Evolutionary conservation across 2,113 vertebrate species (phyloP).

Genomic region (Pterophyllum scalare): DNA sequence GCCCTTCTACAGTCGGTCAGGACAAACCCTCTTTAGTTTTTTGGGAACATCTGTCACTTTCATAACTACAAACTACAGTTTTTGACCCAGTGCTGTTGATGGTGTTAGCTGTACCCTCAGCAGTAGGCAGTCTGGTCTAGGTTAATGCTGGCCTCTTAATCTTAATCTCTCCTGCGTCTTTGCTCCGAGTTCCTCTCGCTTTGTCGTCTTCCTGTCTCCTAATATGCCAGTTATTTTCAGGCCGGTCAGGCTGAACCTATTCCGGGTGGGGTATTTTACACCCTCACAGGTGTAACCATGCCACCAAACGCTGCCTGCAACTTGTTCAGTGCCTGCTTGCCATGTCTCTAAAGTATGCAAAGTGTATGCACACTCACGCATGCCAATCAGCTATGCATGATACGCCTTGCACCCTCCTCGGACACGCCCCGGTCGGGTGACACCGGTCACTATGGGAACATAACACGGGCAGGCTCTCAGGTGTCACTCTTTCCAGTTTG

Average conservation of each 20-base stretch:
- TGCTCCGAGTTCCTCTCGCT: neutral
- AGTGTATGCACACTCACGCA: slow-evolving; percentile 47
- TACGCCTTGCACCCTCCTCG: slow-evolving; percentile 25
- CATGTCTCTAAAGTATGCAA: slow-evolving; percentile 56
- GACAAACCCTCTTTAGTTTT: neutral
- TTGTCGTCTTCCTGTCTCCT: slow-evolving; percentile 53
- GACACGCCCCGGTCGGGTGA: slow-evolving; percentile 71
- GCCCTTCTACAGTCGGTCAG: neutral
- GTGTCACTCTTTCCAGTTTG: slow-evolving; percentile 69
- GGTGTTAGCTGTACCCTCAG: neutral
- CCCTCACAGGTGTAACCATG: slow-evolving; percentile 64
- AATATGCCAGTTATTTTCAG: slow-evolving; percentile 70
- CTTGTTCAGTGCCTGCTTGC: slow-evolving; percentile 8
- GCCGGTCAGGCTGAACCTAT: slow-evolving; percentile 50
- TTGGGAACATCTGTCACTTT: neutral
- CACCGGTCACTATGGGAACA: slow-evolving; percentile 74
- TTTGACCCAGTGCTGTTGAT: neutral
- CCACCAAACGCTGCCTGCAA: slow-evolving; percentile 13
- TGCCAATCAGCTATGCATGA: slow-evolving; percentile 46
- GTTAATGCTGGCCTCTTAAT: slow-evolving; percentile 22
- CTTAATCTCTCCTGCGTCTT: slow-evolving; percentile 41
- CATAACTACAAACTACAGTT: neutral
- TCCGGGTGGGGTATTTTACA: slow-evolving; percentile 61
- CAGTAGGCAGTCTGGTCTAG: neutral
- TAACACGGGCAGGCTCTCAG: slow-evolving; percentile 64